A percentile compares a stretch with the other conserved stretches of the same genome.
Evolutionary conservation across 2,113 vertebrate species (phyloP).

Genomic region (Phrynocephalus versicolor): DNA sequence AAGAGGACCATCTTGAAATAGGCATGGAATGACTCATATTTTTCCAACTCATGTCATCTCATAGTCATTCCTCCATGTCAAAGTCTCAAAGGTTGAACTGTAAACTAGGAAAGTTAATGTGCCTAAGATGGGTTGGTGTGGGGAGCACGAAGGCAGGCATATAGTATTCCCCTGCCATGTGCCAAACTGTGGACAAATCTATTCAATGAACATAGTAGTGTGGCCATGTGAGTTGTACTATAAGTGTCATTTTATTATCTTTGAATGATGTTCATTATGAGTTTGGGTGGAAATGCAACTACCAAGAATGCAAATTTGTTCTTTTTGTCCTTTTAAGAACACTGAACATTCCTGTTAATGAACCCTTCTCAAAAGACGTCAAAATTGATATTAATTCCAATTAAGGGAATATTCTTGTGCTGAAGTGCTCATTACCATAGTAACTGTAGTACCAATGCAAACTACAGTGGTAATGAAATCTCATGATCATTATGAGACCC

Average conservation of each 20-base stretch:
- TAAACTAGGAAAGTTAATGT: background rate
- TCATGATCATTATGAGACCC: slow-evolving; percentile 22
- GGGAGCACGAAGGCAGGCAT: background rate
- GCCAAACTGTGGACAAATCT: background rate
- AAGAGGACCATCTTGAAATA: background rate
- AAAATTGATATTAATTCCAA: slow-evolving; percentile 31
- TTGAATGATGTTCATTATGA: background rate
- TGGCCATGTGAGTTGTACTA: background rate
- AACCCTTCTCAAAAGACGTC: slow-evolving; percentile 9
- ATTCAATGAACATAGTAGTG: background rate
- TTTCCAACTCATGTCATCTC: background rate
- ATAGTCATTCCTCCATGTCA: background rate
- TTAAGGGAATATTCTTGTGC: slow-evolving; percentile 25
- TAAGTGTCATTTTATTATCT: background rate
- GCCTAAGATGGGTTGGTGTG: background rate
- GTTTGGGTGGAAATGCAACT: background rate
- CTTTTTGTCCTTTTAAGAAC: slow-evolving; percentile 3
- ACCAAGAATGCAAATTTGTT: background rate
- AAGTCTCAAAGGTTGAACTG: background rate
- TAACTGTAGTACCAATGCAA: slow-evolving; percentile 17
- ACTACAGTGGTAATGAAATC: slow-evolving; percentile 29
- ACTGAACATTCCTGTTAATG: slow-evolving; percentile 21
- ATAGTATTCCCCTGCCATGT: background rate
- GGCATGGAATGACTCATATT: background rate
- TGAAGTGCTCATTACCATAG: slow-evolving; percentile 24